Evolutionary conservation across 2,888 invertebrate genomes (phyloP).

Genomic region (Drepanosiphum platanoidis): DNA sequence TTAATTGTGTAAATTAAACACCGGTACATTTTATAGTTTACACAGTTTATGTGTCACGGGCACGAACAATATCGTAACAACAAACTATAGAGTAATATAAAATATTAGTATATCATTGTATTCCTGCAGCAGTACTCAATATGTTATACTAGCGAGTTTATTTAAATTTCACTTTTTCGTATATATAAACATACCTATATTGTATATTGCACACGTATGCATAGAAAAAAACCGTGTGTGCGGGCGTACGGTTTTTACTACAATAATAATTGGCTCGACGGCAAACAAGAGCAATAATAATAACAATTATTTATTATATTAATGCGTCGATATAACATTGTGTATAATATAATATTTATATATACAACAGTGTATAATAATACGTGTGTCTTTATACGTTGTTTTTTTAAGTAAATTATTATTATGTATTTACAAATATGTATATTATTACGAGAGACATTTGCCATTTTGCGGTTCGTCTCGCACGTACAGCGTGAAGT

Average conservation of each 20-base stretch:
- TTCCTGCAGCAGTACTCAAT: not conserved
- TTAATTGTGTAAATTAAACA: not conserved
- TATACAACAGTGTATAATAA: not conserved
- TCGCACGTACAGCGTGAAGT: conserved; percentile 35
- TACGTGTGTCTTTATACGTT: too few species aligned
- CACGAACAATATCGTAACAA: too few species aligned
- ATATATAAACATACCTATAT: not conserved
- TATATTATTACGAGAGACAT: not conserved
- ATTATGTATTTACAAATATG: not conserved
- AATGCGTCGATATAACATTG: not conserved
- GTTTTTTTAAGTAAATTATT: not conserved
- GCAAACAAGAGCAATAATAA: conserved; percentile 1
- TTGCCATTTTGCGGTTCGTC: conserved; percentile 32
- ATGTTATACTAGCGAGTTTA: not conserved
- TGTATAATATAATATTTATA: not conserved
- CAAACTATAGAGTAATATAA: too few species aligned
- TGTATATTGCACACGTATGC: not conserved
- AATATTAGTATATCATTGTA: not conserved
- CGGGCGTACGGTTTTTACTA: not conserved
- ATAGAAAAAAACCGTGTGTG: not conserved
- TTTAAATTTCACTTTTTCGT: not conserved
- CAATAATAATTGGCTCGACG: not conserved
- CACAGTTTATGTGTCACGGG: too few species aligned
- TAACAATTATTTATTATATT: not conserved
- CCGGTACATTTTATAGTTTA: not conserved